Base-by-base conservation (phyloP, 2,113 vertebrate species). In the Rhinoderma darwinii region DNA sequence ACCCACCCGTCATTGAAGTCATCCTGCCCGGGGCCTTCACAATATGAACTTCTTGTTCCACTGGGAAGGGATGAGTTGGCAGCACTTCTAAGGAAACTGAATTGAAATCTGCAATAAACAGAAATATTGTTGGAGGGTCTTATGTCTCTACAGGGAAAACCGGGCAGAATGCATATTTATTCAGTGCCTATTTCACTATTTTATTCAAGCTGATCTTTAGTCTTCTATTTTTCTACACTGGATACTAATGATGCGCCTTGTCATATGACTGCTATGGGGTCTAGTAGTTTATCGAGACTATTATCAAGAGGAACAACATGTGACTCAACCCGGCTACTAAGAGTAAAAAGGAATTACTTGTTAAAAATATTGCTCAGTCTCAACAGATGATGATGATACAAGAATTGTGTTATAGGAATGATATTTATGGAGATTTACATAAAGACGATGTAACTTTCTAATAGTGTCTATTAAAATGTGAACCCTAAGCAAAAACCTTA, bases 21-120 rank as follows among this genome's bases (percentile, higher is more conserved):
- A 35, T 20, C 63, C n/a, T 81, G 84, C 84, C 80, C 18, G 44
- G 37, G 77, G 84, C 84, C 17, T 30, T 86, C 25, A 18, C 76
- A 81, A 86, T 86, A 86, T 86, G 39, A 79, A 86, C 43, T 70
- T 78, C 27, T n/a, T 15, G 12, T 41, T 81, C 84, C 84, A 56
- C 61, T 56, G 84, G 84, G 84, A 86, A 61, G 39, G 22, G 41
- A 63, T 68, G 8, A 43, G 15, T 59, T 84, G 83, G 47, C 39
- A 37, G 35, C 30, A 35, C 10, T 73, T 73, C 51, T 47, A 72
- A 25, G 66, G 41, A 37, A 51, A 72, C 39, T 2, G n/a, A 84
- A 68, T 83, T 59, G n/a, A 81, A 61, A 32, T 77, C 44, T 50
- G 47, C 44, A 50, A 25, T 11, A 79, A 81, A 41, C 78, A 56